Evolutionary conservation across 2,888 invertebrate genomes (phyloP).

Genomic region (Colletes collaris): DNA sequence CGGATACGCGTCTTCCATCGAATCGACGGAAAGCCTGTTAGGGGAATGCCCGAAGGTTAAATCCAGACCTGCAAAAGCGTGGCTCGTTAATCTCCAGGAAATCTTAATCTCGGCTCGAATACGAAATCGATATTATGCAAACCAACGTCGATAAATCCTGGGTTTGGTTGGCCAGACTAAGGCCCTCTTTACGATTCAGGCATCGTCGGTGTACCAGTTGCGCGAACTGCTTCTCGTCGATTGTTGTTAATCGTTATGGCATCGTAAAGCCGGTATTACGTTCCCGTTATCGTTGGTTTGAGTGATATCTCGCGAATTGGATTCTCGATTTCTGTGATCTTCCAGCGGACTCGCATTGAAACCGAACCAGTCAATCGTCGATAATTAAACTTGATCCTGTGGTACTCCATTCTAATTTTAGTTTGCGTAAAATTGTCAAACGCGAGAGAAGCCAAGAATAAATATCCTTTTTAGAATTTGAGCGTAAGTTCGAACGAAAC

Average conservation of each 20-base stretch:
- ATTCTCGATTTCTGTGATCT: neutral
- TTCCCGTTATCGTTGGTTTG: constrained; percentile 31
- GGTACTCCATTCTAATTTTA: too few relatives aligned
- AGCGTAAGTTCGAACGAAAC: too few relatives aligned
- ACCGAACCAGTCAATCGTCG: neutral
- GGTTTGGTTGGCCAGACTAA: constrained; percentile 21
- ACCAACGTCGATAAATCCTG: constrained; percentile 71
- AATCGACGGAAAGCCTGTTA: constrained; percentile 16
- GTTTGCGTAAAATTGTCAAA: too few relatives aligned
- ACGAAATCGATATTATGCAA: constrained; percentile 79
- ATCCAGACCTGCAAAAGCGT: constrained; percentile 25
- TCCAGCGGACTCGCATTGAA: neutral
- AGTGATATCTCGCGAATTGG: constrained; percentile 32
- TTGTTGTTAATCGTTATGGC: constrained; percentile 57
- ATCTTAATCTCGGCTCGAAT: constrained; percentile 78
- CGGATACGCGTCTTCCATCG: constrained; percentile 30
- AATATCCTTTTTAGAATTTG: too few relatives aligned
- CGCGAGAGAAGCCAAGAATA: too few relatives aligned
- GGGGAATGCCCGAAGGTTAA: constrained; percentile 8
- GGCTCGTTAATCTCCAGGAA: constrained; percentile 76
- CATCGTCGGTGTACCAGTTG: constrained; percentile 9
- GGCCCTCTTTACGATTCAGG: constrained; percentile 26
- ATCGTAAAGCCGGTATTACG: constrained; percentile 40
- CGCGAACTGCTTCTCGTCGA: constrained; percentile 18
- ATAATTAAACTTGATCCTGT: neutral